Percentiles rank a stretch among this genome's conserved stretches.
Conservation (phyloP, 1,140 invertebrate genomes). For the Rhopalosiphum maidis region DNA sequence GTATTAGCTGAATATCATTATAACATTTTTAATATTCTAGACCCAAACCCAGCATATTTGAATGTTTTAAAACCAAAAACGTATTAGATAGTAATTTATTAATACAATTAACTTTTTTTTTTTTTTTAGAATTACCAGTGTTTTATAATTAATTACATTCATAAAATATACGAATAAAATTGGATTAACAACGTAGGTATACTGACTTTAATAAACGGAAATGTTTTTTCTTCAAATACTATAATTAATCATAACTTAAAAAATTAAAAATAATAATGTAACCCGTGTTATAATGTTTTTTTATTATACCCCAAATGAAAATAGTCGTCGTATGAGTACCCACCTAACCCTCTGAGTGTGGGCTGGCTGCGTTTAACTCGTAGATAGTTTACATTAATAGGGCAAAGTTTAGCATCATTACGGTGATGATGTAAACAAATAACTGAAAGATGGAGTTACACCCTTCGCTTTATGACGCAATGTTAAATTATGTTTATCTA, state of each 20-base stretch:
- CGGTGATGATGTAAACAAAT: neutral
- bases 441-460: neutral
- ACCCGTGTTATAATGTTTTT: neutral
- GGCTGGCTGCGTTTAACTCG: neutral
- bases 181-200: neutral
- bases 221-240: neutral
- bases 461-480: neutral
- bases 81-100: neutral
- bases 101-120: neutral
- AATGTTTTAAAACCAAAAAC: neutral
- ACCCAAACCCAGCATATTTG: neutral
- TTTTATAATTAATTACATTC: slow-evolving; percentile 13
- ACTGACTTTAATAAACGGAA: neutral
- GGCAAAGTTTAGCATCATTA: neutral
- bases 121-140: neutral
- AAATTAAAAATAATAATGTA: slow-evolving; percentile 2
- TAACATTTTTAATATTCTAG: neutral
- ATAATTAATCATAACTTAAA: neutral
- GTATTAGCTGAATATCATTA: neutral
- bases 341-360: neutral
- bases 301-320: neutral
- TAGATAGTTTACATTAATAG: neutral
- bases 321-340: neutral
- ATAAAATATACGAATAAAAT: neutral
- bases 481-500: neutral